These are phyloP conservation scores for Myotis myotis DNA, from an alignment of 2,797 vertebrate genomes.

Conservation along the genomic window DNA sequence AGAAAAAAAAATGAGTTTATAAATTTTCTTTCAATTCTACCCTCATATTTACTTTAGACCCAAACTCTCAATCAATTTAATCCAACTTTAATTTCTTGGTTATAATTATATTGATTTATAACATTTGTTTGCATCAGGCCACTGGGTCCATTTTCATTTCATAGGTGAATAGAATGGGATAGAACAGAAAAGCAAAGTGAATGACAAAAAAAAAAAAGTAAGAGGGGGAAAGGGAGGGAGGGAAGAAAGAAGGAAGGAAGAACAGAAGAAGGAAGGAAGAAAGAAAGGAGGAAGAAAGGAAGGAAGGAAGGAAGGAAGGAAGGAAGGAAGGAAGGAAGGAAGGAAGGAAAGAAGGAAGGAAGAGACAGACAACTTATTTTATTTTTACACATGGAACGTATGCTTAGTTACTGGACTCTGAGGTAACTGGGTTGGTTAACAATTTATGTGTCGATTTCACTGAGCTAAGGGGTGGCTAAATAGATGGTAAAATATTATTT, in stretches of 20 bases:
- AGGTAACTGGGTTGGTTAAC: neutral
- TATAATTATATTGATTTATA: neutral
- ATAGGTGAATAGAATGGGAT: neutral
- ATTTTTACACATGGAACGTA: neutral
- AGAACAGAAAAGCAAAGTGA: neutral
- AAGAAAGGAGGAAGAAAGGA: neutral
- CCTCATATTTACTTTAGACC: neutral
- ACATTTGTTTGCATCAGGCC: neutral
- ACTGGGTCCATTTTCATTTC: neutral
- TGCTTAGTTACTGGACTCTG: neutral
- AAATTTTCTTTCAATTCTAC: conserved; percentile 27
- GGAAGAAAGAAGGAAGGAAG: neutral
- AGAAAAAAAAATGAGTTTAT: neutral
- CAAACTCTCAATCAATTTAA: conserved; percentile 23
- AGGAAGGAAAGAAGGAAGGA: too few species aligned
- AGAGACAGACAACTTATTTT: neutral
- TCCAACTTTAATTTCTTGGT: neutral
- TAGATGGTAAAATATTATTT: neutral
- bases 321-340: neutral
- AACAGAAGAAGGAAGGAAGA: neutral
- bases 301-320: too few species aligned
- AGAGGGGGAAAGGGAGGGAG: neutral
- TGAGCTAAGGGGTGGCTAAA: neutral
- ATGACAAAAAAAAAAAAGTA: neutral
- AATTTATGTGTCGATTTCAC: neutral